Base-by-base conservation (phyloP, 2,113 vertebrate genomes). In the Mormoops blainvillei region DNA sequence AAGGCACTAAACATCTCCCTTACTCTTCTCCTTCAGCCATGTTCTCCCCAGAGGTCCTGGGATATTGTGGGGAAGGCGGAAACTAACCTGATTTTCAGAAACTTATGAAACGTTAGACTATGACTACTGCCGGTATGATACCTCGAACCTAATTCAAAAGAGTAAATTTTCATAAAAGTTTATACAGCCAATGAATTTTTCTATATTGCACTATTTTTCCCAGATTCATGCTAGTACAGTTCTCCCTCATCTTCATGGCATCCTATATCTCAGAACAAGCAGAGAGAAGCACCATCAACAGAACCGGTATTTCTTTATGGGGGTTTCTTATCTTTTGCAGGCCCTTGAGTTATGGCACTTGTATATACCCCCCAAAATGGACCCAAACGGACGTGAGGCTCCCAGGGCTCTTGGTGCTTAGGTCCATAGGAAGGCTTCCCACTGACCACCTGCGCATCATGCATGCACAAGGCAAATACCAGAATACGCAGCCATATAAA, bases 391-490 rank as follows among this genome's bases (percentile, higher is more conserved):
- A 81, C 48, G 33, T 13, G 2, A 1, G n/a, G 43, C 50, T 70
- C 24, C 24, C 31, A 24, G 9, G 2, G 16, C 22, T 63, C 61
- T 43, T 48, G 87, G 43, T 18, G 13, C 48, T 24, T 13, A 31
- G 26, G 38, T 33, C 28, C 71, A 13, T 7, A 2, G 1, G 45
- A 80, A 38, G 52, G 61, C 26, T 54, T 5, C 54, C 33, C 13
- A 38, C 11, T 14, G 5, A 41, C 41, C 94, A 45, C 36, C 3
- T 2, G 0, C 28, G 36, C 5, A 5, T 3, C 2, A 11, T 8
- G 13, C 18, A 2, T 5, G 2, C 31, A 41, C 22, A 24, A 26
- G 20, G 77, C 3, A 15, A 14, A 22, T 22, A 1, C 0, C 3
- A 82, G 76, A n/a, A 28, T 5, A 33, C 70, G 16, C 63, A 67